Base-by-base conservation (phyloP, 2,797 vertebrate species). In the Alfaro cultratus region DNA sequence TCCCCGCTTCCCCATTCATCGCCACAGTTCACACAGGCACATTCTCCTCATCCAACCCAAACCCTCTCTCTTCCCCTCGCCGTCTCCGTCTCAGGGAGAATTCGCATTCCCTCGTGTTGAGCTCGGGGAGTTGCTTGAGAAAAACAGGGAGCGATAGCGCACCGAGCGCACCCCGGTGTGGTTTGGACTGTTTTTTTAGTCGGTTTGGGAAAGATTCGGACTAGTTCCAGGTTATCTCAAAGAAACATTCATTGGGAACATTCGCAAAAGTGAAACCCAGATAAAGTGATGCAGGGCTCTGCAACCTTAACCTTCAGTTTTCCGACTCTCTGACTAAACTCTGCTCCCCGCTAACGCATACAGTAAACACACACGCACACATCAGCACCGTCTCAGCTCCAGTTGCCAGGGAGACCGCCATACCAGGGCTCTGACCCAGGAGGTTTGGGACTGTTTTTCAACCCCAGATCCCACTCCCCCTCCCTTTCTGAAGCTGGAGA, bases 351-450 rank as follows among this genome's bases (percentile, higher is more conserved):
- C 64, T 39, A 68, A 41, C 64, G 9, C 64, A n/a, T 62, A 57
- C 41, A 77, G 68, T 71, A 71, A 71, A 68, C 62, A 39, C 62
- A 39, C 62, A 39, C 60, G 9, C 60, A 21, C 76, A 80, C 82
- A 79, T 43, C 43, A 79, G 92, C 93, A 92, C 93, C 91, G 96
- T 95, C 96, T 96, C 92, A 93, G 94, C 95, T 96, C 95, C 91
- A 92, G 97, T 98, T 98, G 96, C 97, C 95, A 97, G 93, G 95
- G 97, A 97, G 96, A 98, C 97, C 95, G 94, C 96, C 97, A 98
- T 97, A 97, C 97, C 97, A 98, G 95, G 96, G 96, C 94, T 96
- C 96, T 97, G 97, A 97, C 97, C 97, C 97, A 95, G 88, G 97
- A 96, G 96, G 96, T 96, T 96, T 97, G 95, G 96, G 95, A 88